Percentiles rank a stretch among this genome's conserved stretches.
Conservation (phyloP, 2,888 invertebrate genomes). For the Tachystola acroxantha region DNA sequence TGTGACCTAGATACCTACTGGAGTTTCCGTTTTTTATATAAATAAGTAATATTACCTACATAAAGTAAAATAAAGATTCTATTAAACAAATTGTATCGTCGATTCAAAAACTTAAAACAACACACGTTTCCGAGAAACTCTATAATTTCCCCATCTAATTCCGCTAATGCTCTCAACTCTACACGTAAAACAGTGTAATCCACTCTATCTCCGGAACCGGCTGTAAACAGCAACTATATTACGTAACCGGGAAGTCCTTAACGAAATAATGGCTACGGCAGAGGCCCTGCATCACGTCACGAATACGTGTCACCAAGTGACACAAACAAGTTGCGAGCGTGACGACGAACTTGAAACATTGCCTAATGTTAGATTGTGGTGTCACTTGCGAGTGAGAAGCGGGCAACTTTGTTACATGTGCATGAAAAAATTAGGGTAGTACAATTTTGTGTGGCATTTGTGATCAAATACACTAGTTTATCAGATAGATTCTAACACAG, state of each 20-base stretch:
- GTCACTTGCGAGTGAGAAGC: slow-evolving; percentile 8
- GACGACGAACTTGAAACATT: slow-evolving; percentile 29
- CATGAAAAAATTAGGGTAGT: neutral
- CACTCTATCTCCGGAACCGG: neutral
- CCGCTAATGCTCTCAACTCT: neutral
- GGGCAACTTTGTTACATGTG: neutral
- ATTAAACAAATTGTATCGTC: too few relatives aligned
- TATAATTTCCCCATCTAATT: neutral
- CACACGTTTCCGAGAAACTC: too few relatives aligned
- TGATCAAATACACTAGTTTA: too few relatives aligned
- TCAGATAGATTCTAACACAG: too few relatives aligned
- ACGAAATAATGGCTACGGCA: slow-evolving; percentile 42
- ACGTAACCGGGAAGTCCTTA: slow-evolving; percentile 24
- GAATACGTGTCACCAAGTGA: slow-evolving; percentile 36
- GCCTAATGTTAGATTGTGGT: slow-evolving; percentile 18
- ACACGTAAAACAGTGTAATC: neutral
- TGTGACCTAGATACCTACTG: too few relatives aligned
- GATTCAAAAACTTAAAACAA: too few relatives aligned
- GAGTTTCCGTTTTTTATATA: too few relatives aligned
- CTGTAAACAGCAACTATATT: slow-evolving; percentile 20
- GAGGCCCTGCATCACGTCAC: slow-evolving; percentile 15
- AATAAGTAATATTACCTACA: too few relatives aligned
- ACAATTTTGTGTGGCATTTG: too few relatives aligned
- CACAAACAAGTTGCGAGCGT: slow-evolving; percentile 42
- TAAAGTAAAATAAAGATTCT: too few relatives aligned